Evolutionary conservation across 92 coral and sea anemone genomes (phyloP).

Genomic region (Phenganax marumi): DNA sequence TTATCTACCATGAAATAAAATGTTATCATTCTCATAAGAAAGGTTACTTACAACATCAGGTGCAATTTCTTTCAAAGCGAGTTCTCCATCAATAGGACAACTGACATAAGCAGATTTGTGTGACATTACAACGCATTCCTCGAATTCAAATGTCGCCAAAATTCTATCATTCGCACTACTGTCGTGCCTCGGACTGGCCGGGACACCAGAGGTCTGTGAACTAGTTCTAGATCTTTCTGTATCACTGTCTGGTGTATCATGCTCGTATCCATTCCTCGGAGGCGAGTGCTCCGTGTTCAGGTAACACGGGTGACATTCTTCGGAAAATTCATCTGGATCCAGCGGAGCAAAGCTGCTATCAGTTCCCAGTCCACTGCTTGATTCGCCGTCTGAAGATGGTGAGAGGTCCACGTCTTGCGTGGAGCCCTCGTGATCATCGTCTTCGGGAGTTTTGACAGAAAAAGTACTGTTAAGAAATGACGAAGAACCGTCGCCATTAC

Average conservation of each 20-base stretch:
- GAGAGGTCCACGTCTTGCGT: neutral
- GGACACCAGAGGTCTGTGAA: constrained; percentile 44
- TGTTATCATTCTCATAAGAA: neutral
- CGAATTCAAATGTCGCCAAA: constrained; percentile 91
- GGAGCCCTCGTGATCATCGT: neutral
- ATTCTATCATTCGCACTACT: constrained; percentile 51
- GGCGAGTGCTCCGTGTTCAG: neutral
- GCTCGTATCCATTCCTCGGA: constrained; percentile 24
- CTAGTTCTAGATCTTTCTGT: constrained; percentile 25
- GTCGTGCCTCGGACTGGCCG: constrained; percentile 33
- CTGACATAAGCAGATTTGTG: constrained; percentile 64
- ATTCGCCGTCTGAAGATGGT: constrained; percentile 30
- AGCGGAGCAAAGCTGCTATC: constrained; percentile 36
- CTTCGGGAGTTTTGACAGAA: neutral
- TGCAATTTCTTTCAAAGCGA: constrained; percentile 76
- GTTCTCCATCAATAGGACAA: constrained; percentile 76
- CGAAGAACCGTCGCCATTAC: neutral
- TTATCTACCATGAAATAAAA: neutral
- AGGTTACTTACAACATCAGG: constrained; percentile 88
- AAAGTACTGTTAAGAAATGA: constrained; percentile 22
- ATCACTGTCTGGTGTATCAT: constrained; percentile 11
- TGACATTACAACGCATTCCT: constrained; percentile 81
- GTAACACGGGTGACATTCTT: neutral
- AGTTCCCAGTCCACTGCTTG: constrained; percentile 96
- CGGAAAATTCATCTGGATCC: constrained; percentile 15